A percentile compares a stretch with the other conserved stretches of the same genome.
phyloP scores from a whole-genome alignment of 2,888 invertebrate species.

The Xylota segnis region DNA sequence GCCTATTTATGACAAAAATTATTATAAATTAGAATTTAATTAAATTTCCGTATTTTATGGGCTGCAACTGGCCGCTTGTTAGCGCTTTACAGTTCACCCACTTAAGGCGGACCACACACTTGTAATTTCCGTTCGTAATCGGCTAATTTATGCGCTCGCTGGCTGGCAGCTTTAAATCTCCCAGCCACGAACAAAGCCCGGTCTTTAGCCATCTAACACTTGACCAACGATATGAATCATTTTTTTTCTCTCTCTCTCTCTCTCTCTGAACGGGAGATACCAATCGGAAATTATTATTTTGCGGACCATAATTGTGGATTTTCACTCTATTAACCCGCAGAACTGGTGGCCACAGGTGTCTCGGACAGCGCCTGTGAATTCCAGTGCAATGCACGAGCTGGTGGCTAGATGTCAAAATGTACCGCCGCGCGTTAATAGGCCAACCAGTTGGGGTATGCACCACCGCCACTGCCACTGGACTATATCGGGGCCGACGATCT shows the following conservation, averaged over 20 bases:
- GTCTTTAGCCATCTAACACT: constrained; percentile 68
- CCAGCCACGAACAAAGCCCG: constrained; percentile 47
- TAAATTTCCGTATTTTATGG: constrained; percentile 8
- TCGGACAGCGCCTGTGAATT: constrained; percentile 67
- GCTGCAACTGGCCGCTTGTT: constrained; percentile 18
- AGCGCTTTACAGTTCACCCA: constrained; percentile 40
- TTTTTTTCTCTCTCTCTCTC: no score
- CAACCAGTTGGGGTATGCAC: no score
- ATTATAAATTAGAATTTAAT: constrained; percentile 25
- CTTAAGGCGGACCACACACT: constrained; percentile 53
- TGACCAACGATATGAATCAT: constrained; percentile 71
- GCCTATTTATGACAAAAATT: constrained; percentile 3
- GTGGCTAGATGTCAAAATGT: constrained; percentile 67
- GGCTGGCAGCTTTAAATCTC: constrained; percentile 1
- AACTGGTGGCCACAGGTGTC: constrained; percentile 72
- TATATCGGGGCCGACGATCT: constrained; percentile 41
- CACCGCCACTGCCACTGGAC: constrained; percentile 8
- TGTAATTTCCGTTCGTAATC: constrained; percentile 52
- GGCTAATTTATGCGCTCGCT: constrained; percentile 39
- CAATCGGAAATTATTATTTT: constrained; percentile 73
- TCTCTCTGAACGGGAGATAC: constrained; percentile 55
- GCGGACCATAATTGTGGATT: constrained; percentile 74
- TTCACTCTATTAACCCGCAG: constrained; percentile 66
- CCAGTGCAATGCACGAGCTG: constrained; percentile 31
- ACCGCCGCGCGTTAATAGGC: constrained; percentile 59